Percentiles rank a stretch among this genome's conserved stretches.
These are phyloP conservation scores for Drepana arcuata DNA, from an alignment of 1,140 invertebrate species.

Conservation along the genomic window DNA sequence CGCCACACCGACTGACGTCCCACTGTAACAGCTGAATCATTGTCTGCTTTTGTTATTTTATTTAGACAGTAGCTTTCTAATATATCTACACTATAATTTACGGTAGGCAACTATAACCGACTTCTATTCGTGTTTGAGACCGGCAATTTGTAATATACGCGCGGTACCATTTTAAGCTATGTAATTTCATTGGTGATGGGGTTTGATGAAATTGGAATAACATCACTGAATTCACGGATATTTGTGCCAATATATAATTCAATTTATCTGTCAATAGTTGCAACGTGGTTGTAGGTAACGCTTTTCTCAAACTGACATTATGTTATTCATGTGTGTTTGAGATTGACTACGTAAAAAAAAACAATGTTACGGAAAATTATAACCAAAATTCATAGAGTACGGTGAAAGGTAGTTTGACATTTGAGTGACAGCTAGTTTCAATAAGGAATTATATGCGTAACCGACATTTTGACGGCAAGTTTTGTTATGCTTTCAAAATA, in stretches of 20 bases:
- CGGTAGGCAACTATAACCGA: conserved; percentile 10
- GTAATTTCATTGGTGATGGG: conserved; percentile 15
- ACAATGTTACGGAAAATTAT: conserved; percentile 41
- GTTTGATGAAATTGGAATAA: background rate
- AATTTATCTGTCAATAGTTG: too few relatives aligned
- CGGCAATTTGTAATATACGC: conserved; percentile 2
- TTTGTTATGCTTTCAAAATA: conserved; percentile 9
- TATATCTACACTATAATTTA: conserved; percentile 23
- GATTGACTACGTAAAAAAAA: conserved; percentile 27
- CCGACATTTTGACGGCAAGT: conserved; percentile 31
- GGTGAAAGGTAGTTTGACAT: conserved; percentile 60
- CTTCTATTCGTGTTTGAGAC: conserved; percentile 9
- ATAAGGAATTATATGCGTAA: conserved; percentile 51
- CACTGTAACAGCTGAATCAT: conserved; percentile 21
- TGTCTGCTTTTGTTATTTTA: conserved; percentile 29
- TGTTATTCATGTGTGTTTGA: conserved; percentile 1
- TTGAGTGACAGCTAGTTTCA: conserved; percentile 66
- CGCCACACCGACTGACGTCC: conserved; percentile 2
- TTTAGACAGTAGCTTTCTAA: conserved; percentile 46
- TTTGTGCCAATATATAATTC: background rate
- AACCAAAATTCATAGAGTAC: conserved; percentile 29
- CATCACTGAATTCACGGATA: background rate
- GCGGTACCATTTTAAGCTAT: background rate
- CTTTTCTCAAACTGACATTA: too few relatives aligned
- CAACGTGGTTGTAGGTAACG: too few relatives aligned